Evolutionary conservation across 2,797 vertebrate species (phyloP).

Genomic region (Cynopterus sphinx): DNA sequence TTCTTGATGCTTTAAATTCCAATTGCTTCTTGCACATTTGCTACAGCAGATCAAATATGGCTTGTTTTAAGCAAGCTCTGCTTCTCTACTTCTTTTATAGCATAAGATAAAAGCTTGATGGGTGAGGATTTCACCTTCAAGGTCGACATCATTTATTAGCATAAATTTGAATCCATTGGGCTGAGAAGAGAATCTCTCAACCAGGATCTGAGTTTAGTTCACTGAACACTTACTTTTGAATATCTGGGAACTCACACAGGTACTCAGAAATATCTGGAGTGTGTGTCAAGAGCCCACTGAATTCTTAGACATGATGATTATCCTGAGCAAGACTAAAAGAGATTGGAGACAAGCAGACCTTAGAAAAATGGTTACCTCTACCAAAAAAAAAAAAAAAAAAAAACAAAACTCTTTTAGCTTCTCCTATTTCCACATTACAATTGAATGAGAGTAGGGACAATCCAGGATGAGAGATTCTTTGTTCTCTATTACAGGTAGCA

Average conservation of each 20-base stretch:
- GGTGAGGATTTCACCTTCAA: constrained; percentile 18
- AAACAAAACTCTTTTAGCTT: neutral
- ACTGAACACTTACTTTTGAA: neutral
- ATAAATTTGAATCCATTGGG: neutral
- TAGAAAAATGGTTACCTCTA: neutral
- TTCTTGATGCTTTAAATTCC: neutral
- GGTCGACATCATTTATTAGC: neutral
- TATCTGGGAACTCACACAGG: neutral
- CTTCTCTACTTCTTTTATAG: neutral
- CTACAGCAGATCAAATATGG: constrained; percentile 18
- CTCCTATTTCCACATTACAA: neutral
- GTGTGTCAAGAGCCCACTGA: neutral
- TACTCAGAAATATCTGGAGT: neutral
- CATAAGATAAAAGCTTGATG: neutral
- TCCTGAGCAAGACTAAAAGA: neutral
- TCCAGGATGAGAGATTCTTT: neutral
- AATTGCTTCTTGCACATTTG: neutral
- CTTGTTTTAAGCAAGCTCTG: constrained; percentile 12
- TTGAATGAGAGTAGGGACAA: neutral
- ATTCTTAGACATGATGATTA: neutral
- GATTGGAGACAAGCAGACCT: neutral
- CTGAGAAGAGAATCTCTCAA: neutral
- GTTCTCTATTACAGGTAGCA: neutral
- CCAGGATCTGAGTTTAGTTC: neutral
- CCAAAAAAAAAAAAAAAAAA: neutral